Evolutionary conservation across 2,797 vertebrate species (phyloP).

Genomic region (Propithecus deckenii): DNA sequence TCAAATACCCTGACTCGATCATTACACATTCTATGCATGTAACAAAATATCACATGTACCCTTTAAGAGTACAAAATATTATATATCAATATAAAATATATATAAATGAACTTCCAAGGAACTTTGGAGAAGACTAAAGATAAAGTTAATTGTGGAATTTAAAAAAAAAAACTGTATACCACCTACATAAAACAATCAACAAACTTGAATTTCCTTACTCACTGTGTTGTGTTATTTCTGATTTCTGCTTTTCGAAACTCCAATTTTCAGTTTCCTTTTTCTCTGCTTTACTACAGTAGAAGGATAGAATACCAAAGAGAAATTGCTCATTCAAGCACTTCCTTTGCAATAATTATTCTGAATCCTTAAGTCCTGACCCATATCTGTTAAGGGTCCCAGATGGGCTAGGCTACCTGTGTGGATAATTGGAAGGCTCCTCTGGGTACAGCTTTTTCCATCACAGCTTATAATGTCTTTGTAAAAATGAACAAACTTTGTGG

Average conservation of each 20-base stretch:
- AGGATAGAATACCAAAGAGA: conserved; percentile 67
- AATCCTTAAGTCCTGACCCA: conserved; percentile 79
- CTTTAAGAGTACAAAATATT: neutral
- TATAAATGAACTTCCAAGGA: neutral
- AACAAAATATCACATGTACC: neutral
- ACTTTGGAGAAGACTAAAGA: neutral
- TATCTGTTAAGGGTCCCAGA: conserved; percentile 69
- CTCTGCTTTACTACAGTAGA: conserved; percentile 7
- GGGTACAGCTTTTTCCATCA: conserved; percentile 71
- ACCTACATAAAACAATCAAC: neutral
- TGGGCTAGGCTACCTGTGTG: conserved; percentile 77
- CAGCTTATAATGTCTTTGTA: conserved; percentile 75
- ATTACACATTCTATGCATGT: neutral
- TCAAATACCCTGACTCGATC: neutral
- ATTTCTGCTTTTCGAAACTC: neutral
- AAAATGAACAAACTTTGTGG: conserved; percentile 73
- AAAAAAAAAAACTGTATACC: neutral
- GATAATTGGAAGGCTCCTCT: conserved; percentile 68
- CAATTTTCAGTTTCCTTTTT: neutral
- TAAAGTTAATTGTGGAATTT: neutral
- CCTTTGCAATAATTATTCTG: conserved; percentile 80
- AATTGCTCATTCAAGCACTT: conserved; percentile 62
- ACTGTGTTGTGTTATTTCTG: neutral
- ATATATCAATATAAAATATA: neutral
- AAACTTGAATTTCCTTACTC: neutral